Evolutionary conservation across 2,113 vertebrate genomes (phyloP).

Genomic region (Neolamprologus fasciatus): DNA sequence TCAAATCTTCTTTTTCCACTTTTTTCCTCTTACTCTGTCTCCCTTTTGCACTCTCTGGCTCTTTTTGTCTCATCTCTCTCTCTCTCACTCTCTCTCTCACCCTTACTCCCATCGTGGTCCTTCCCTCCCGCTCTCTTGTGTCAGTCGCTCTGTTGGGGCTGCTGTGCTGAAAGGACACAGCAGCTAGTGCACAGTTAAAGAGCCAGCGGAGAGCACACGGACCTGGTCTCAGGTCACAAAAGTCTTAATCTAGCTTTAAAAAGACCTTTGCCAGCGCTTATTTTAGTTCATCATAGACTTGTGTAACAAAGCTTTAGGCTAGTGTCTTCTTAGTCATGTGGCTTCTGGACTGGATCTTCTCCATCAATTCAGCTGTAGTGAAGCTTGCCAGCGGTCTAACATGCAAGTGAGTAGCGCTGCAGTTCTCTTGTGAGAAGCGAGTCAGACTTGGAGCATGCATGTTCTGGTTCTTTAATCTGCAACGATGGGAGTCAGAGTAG

Average conservation of each 20-base stretch:
- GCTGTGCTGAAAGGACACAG: constrained; percentile 22
- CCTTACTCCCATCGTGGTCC: not conserved
- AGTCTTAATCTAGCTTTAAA: not conserved
- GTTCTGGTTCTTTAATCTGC: not conserved
- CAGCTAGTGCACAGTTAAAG: not conserved
- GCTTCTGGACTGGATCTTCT: constrained; percentile 75
- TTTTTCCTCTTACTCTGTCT: not conserved
- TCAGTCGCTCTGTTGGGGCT: constrained; percentile 19
- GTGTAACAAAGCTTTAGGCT: not conserved
- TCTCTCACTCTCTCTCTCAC: not conserved
- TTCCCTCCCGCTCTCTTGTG: constrained; percentile 26
- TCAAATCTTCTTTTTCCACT: not conserved
- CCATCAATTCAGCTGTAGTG: constrained; percentile 69
- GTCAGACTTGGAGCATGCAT: not conserved
- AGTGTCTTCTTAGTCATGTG: constrained; percentile 59
- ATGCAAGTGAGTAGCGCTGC: constrained; percentile 64
- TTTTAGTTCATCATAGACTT: not conserved
- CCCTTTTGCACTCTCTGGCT: not conserved
- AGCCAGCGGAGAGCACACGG: not conserved
- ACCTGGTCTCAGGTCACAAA: not conserved
- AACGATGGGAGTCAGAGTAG: not conserved
- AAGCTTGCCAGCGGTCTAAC: constrained; percentile 70
- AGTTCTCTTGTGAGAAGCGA: not conserved
- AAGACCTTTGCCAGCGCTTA: not conserved
- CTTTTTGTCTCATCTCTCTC: not conserved